phyloP scores from a whole-genome alignment of 2,888 invertebrate species.

The Machimus atricapillus region DNA sequence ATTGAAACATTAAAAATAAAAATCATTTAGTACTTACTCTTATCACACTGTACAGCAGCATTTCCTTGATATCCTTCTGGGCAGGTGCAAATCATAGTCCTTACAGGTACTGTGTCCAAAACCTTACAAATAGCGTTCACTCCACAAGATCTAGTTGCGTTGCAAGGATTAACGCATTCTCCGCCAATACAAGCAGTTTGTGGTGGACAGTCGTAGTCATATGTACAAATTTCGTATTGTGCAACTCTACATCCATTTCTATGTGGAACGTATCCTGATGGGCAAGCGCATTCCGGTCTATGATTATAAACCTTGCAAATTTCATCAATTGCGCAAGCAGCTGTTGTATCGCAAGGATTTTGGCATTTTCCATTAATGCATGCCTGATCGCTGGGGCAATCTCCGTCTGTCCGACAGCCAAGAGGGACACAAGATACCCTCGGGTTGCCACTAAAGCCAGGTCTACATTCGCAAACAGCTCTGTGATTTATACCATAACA shows the following conservation, averaged over 20 bases:
- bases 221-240: constrained; percentile 71
- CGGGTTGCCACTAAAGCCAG: constrained; percentile 84
- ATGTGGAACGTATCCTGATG: constrained; percentile 75
- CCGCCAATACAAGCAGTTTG: constrained; percentile 83
- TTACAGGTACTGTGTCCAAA: constrained; percentile 80
- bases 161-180: constrained; percentile 85
- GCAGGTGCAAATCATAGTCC: constrained; percentile 90
- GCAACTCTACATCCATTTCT: constrained; percentile 69
- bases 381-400: constrained; percentile 81
- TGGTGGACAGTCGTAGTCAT: constrained; percentile 82
- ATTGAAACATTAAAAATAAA: not conserved
- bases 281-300: constrained; percentile 81
- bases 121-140: constrained; percentile 80
- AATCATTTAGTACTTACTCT: constrained; percentile 67
- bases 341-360: constrained; percentile 73
- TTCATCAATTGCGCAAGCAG: constrained; percentile 75
- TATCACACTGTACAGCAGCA: constrained; percentile 82
- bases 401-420: constrained; percentile 80
- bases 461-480: constrained; percentile 82
- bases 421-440: constrained; percentile 77
- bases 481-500: constrained; percentile 83
- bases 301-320: constrained; percentile 81
- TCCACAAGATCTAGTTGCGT: constrained; percentile 80
- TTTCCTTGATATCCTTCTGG: constrained; percentile 85
- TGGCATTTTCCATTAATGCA: constrained; percentile 83